A percentile compares a stretch with the other conserved stretches of the same genome.
phyloP scores from a whole-genome alignment of 2,797 vertebrate genomes.

The Pampus argenteus region DNA sequence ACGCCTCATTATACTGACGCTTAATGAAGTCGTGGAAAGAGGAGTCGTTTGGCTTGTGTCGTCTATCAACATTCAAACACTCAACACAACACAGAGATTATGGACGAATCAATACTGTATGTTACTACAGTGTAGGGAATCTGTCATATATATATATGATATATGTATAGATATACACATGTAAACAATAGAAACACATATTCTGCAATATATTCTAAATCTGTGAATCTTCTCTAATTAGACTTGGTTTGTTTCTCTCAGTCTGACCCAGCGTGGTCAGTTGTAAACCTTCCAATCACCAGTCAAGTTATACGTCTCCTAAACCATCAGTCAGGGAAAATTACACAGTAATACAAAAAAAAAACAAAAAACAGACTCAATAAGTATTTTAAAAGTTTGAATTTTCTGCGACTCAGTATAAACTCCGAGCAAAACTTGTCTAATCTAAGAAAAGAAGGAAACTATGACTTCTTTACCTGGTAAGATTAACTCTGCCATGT shows the following conservation, averaged over 20 bases:
- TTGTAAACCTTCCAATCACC: conserved; percentile 58
- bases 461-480: background rate
- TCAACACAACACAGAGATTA: conserved; percentile 21
- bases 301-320: conserved; percentile 53
- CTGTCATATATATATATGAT: conserved; percentile 7
- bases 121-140: background rate
- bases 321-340: conserved; percentile 61
- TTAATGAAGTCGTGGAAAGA: conserved; percentile 53
- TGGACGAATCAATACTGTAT: background rate
- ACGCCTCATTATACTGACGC: conserved; percentile 42
- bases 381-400: conserved; percentile 33
- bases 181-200: background rate
- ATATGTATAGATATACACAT: background rate
- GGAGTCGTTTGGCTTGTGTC: conserved; percentile 35
- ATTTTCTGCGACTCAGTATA: conserved; percentile 5
- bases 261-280: conserved; percentile 32
- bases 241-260: conserved; percentile 47
- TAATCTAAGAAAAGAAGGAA: conserved; percentile 20
- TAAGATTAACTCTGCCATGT: conserved; percentile 1
- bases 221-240: conserved; percentile 38
- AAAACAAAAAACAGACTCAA: conserved; percentile 16
- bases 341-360: conserved; percentile 50
- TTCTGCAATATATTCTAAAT: conserved; percentile 34
- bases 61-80: conserved; percentile 42
- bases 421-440: conserved; percentile 29